Evolutionary conservation across 2,113 vertebrate genomes (phyloP), one percentile per base, ranked within the genome.

Genomic region (Notarius lentiginosus): DNA sequence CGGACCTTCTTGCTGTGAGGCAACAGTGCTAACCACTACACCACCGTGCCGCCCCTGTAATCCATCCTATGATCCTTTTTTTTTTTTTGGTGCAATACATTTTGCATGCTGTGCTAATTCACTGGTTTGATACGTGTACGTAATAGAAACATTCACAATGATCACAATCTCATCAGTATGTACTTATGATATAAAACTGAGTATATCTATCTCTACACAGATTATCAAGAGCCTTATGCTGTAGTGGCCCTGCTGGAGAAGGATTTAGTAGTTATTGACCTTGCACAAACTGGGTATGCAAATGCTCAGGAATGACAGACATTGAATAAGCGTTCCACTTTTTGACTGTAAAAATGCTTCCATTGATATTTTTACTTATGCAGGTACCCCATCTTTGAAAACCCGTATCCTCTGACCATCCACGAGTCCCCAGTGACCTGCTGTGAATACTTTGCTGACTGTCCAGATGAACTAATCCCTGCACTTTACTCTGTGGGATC

Each of bases 401-500:
- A 90, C 85, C 94, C 94, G 0, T 95, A 96, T 83, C 94, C 95
- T 47, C 90, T 96, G 81, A 91, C 91, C 24, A 93, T 96, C 84
- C 94, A 96, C 1, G 94, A 96, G 91, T 96, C 95, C 22, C 95
- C 95, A 0, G 95, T 96, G 85, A 99, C 98, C 61, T 99, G 98
- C 93, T 98, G 97, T 66, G 98, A 99, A 89, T 99, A 99, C 94
- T 98, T 99, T 92, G 97, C 96, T 4, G 98, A 99, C 94, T 99
- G 98, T 92, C 97, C 98, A 60, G 95, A 95, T 87, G 98, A 99
- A 92, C 95, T 99, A 63, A 98, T 99, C 90, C 98, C 98, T 93
- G 98, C 97, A 89, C 96, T 99, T 92, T 99, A 99, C 94, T 99
- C 97, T 47, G 97, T 98, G 79, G 98, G 98, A 83, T 97, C 94